Evolutionary conservation across 1,140 invertebrate species (phyloP), one percentile per base, ranked within the genome.

Genomic region (Pantala flavescens): DNA sequence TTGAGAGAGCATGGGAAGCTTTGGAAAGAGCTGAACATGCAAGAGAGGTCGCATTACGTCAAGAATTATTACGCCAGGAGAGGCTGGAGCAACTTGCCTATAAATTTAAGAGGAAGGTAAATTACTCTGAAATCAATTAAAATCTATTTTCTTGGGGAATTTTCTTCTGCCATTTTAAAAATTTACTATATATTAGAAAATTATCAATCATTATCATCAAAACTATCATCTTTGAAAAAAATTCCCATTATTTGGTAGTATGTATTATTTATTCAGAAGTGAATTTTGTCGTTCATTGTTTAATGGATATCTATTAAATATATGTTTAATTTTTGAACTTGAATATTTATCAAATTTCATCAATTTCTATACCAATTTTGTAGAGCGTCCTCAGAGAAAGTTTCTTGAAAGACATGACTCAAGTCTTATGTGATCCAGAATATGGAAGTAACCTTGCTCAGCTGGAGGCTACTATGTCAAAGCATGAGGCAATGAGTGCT

Each of bases 321-420:
- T n/a, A n/a, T n/a, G n/a, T n/a, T n/a, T n/a, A 36, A 5, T 36
- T 36, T 9, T 36, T 36, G 28, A 36, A 36, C 28, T 9, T 36
- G 2, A 5, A 36, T 36, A 36, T 36, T 9, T 23, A n/a, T 70
- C 28, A 11, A 77, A 11, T 76, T 24, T 75, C 14, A 24, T n/a
- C 2, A 24, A 23, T 63, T 73, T 70, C 71, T 0, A 14, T 28
- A 75, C 80, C 77, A 76, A 76, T 81, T 79, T 84, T 84, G 14
- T 83, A 93, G 88, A 94, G 93, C 80, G 89, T 93, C 10, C 86
- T 98, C 5, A 86, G 96, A 75, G 94, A 96, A 80, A 91, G 94
- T 0, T 99, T 98, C 83, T 84, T 99, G 21, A 96, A 96, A 83
- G 97, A 99, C 84, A 99, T 99, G 96, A 96, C 95, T 75, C 93